Evolutionary conservation across 2,888 invertebrate species (phyloP), one percentile per base, ranked within the genome.

Genomic region (Cantharis nigra): DNA sequence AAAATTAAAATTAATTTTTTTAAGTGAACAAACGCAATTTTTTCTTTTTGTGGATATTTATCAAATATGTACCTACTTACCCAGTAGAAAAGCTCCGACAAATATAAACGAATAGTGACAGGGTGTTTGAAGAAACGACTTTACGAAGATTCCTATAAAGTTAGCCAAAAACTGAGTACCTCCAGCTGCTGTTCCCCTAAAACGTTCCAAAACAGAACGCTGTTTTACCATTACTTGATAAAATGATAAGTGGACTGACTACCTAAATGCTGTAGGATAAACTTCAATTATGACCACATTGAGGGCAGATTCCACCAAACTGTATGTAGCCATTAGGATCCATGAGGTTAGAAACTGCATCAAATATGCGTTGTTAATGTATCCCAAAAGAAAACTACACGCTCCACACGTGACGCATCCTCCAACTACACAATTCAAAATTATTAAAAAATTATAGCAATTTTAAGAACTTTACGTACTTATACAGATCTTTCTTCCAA

Each of bases 181-280:
- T 64, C 81, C 82, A 63, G 77, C 73, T 7, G 82, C 81, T 3
- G 82, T 82, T 9, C 82, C 82, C 69, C 82, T 82, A 69, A 80
- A 76, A 76, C 20, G 70, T 63, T 62, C 28, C 70, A 64, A 70
- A 65, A 18, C 30, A 49, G 63, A 69, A 23, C 30, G 11, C 33
- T 70, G n/a, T 7, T n/a, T n/a, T 49, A 49, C 33, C 33, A 71
- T 63, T 71, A 63, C 28, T 71, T 10, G 23, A 63, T 63, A 71
- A 71, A 62, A 63, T 63, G 49, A 23, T 69, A 70, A 67, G 65
- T 71, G 65, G 49, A 28, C 73, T 79, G 49, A 28, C 73, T 79
- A 83, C 83, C 83, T 82, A 65, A 82, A 23, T 18, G 82, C 82
- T 14, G 83, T 83, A 14, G 83, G 83, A 74, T 82, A 82, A 13